Percentiles rank a stretch among this genome's conserved stretches.
phyloP scores from a whole-genome alignment of 2,113 vertebrate genomes.

The Steatornis caripensis region DNA sequence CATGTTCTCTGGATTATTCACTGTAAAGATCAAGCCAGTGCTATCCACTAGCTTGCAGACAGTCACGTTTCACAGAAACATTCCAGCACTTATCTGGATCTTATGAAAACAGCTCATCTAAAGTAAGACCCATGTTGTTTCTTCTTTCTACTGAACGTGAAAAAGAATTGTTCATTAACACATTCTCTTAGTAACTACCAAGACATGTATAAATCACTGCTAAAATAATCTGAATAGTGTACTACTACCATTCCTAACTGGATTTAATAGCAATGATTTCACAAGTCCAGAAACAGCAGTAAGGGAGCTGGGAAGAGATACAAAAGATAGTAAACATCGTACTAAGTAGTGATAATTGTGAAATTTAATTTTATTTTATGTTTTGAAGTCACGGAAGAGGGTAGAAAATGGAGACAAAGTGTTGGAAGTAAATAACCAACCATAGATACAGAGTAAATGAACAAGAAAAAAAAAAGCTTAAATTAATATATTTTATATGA shows the following conservation, averaged over 20 bases:
- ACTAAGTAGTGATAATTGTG: background rate
- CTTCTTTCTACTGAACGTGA: background rate
- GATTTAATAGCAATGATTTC: background rate
- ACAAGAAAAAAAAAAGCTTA: background rate
- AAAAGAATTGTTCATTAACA: background rate
- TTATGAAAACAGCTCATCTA: background rate
- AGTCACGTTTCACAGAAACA: background rate
- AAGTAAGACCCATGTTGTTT: background rate
- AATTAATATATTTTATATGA: conserved; percentile 15
- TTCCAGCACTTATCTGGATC: background rate
- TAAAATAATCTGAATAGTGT: background rate
- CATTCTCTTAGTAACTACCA: background rate
- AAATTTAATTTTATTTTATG: conserved; percentile 43
- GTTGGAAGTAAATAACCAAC: background rate
- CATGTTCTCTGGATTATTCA: background rate
- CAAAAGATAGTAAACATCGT: background rate
- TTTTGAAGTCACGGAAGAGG: conserved; percentile 1
- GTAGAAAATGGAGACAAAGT: background rate
- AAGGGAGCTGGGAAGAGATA: background rate
- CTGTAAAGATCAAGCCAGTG: background rate
- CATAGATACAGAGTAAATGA: background rate
- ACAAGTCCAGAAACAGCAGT: background rate
- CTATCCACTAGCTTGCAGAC: background rate
- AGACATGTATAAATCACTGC: background rate
- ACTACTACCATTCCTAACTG: background rate